phyloP scores from a whole-genome alignment of 2,797 vertebrate species.

The Lateolabrax maculatus region DNA sequence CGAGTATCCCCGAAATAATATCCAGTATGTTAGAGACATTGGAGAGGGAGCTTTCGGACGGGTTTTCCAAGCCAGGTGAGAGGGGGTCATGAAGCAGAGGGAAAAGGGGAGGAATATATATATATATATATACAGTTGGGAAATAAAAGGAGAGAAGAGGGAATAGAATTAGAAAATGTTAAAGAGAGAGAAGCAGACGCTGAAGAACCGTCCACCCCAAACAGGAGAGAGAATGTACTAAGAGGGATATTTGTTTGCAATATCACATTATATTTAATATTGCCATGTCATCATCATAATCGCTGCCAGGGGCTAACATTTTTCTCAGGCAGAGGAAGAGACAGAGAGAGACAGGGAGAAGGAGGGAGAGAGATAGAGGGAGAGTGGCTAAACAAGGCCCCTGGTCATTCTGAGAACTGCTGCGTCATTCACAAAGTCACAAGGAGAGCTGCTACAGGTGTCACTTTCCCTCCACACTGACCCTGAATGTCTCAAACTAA shows the following conservation, averaged over 20 bases:
- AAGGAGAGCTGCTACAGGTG: slow-evolving; percentile 46
- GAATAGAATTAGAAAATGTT: neutral
- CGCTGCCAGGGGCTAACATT: neutral
- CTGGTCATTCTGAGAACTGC: slow-evolving; percentile 49
- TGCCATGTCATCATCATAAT: slow-evolving; percentile 23
- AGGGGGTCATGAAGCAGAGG: neutral
- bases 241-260: neutral
- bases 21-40: slow-evolving; percentile 97
- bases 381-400: slow-evolving; percentile 30
- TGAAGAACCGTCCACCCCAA: neutral
- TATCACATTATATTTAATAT: slow-evolving; percentile 17
- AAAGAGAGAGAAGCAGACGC: no score
- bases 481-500: slow-evolving; percentile 3
- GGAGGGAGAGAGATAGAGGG: neutral
- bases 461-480: slow-evolving; percentile 41
- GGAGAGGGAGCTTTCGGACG: slow-evolving; percentile 98
- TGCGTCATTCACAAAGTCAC: slow-evolving; percentile 72
- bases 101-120: neutral
- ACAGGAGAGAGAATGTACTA: neutral
- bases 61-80: slow-evolving; percentile 97
- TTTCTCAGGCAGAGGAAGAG: slow-evolving; percentile 17
- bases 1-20: slow-evolving; percentile 98
- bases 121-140: neutral
- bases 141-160: neutral
- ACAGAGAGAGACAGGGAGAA: neutral